Conservation (phyloP, 2,113 vertebrate genomes). For the Brachirus orientalis region DNA sequence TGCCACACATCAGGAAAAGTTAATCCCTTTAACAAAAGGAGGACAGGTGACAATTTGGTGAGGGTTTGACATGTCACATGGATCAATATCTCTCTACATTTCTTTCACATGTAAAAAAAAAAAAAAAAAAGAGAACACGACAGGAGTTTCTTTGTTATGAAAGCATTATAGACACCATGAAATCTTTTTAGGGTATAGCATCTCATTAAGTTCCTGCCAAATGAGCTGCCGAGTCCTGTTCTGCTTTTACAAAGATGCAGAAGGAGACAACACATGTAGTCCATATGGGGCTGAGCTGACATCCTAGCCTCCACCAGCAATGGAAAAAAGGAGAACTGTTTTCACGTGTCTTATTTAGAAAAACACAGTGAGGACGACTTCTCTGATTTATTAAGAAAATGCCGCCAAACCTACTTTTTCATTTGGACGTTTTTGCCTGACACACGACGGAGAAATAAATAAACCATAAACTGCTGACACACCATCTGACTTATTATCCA, state of each 20-base stretch:
- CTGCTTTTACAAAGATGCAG: slow-evolving; percentile 53
- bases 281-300: slow-evolving; percentile 69
- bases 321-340: slow-evolving; percentile 25
- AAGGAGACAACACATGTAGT: slow-evolving; percentile 69
- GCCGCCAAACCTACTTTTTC: neutral
- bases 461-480: slow-evolving; percentile 31
- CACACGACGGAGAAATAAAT: slow-evolving; percentile 13
- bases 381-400: slow-evolving; percentile 41
- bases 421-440: neutral
- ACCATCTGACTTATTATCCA: slow-evolving; percentile 38
- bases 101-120: slow-evolving; percentile 15
- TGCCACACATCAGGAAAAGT: slow-evolving; percentile 30
- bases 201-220: slow-evolving; percentile 73
- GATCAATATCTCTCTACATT: slow-evolving; percentile 55
- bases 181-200: slow-evolving; percentile 75
- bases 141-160: slow-evolving; percentile 54
- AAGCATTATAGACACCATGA: slow-evolving; percentile 63
- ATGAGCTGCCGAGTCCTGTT: slow-evolving; percentile 52
- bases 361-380: too few species aligned
- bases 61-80: slow-evolving; percentile 34
- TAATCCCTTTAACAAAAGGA: slow-evolving; percentile 31
- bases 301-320: slow-evolving; percentile 24
- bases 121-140: neutral
- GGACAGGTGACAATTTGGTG: slow-evolving; percentile 36
- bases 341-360: slow-evolving; percentile 47